Conservation (phyloP, 2,888 invertebrate species). For the Griposia aprilina region DNA sequence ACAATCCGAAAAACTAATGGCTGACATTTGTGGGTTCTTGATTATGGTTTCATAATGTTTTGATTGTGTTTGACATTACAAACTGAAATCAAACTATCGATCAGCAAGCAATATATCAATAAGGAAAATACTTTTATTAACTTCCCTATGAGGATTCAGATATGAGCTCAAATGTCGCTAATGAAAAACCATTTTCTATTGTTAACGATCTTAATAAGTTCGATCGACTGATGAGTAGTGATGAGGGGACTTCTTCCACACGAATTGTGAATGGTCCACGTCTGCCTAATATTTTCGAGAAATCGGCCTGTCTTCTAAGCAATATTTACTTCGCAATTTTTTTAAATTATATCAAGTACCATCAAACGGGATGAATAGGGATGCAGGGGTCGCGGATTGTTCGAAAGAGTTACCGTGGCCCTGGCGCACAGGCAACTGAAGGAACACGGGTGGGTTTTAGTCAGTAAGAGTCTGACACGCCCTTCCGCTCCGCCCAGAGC, state of each 20-base stretch:
- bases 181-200: too few species aligned
- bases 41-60: neutral
- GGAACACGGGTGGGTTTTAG: too few species aligned
- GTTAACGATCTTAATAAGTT: too few species aligned
- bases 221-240: too few species aligned
- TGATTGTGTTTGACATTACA: neutral
- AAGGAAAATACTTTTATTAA: neutral
- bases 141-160: neutral
- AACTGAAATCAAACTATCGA: neutral
- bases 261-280: neutral
- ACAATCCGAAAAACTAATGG: neutral
- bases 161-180: neutral
- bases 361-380: too few species aligned
- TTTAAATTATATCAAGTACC: conserved; percentile 5
- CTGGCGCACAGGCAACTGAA: too few species aligned
- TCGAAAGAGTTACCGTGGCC: too few species aligned
- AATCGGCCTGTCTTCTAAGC: neutral
- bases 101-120: neutral
- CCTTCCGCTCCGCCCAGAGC: too few species aligned
- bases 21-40: too few species aligned
- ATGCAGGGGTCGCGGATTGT: too few species aligned
- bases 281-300: neutral
- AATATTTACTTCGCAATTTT: neutral
- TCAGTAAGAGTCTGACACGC: too few species aligned
- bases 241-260: neutral